phyloP scores from a whole-genome alignment of 2,113 vertebrate genomes.

The Acinonyx jubatus region DNA sequence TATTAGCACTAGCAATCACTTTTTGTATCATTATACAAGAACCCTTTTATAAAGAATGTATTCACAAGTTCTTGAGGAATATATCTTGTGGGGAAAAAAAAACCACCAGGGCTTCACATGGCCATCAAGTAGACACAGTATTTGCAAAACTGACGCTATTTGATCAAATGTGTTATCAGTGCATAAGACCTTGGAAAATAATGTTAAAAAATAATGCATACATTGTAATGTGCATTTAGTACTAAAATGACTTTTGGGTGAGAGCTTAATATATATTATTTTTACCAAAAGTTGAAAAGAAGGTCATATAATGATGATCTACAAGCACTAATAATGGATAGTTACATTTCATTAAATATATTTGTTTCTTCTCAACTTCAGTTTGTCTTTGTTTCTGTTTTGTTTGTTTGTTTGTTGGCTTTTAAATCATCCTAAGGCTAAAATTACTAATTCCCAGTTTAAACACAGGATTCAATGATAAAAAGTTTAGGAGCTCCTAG shows the following conservation, averaged over 20 bases:
- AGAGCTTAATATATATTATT: not conserved
- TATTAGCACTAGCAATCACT: conserved; percentile 12
- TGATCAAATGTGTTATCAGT: not conserved
- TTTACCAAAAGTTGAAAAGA: conserved; percentile 34
- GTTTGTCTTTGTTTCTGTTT: not conserved
- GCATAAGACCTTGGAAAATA: not conserved
- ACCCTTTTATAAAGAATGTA: not conserved
- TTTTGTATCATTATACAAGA: conserved; percentile 36
- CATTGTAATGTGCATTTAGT: not conserved
- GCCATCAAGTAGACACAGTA: not conserved
- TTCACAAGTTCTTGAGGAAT: conserved; percentile 10
- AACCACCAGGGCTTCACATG: not conserved
- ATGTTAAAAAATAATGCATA: conserved; percentile 3
- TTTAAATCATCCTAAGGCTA: not conserved
- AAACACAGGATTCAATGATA: not conserved
- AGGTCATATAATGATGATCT: not conserved
- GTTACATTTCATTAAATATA: not conserved
- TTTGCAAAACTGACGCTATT: not conserved
- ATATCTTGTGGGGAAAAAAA: not conserved
- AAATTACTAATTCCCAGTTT: not conserved
- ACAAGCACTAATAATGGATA: not conserved
- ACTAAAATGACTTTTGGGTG: not conserved
- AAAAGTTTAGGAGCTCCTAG: not conserved
- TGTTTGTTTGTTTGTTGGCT: not conserved
- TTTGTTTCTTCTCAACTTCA: not conserved